These are phyloP conservation scores for Holcopasites calliopsidis DNA, from an alignment of 1,140 invertebrate genomes.

Conservation along the genomic window DNA sequence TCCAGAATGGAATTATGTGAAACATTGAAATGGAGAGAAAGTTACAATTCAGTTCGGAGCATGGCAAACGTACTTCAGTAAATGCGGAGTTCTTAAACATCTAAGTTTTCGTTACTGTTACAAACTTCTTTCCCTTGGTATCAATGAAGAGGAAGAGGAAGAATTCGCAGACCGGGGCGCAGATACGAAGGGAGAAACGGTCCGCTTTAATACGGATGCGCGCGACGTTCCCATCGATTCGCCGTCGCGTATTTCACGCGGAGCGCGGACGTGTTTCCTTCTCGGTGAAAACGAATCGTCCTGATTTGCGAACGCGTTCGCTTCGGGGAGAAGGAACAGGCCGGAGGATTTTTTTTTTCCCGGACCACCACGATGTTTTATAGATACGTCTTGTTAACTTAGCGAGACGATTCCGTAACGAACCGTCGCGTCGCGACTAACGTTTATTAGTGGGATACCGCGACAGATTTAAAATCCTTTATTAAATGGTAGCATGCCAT, in stretches of 20 bases:
- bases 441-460: not conserved
- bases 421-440: not conserved
- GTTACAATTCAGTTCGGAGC: too few relatives aligned
- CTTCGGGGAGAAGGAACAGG: conserved; percentile 2
- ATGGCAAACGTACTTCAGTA: too few relatives aligned
- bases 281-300: conserved; percentile 51
- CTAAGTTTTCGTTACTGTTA: too few relatives aligned
- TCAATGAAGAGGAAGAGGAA: too few relatives aligned
- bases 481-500: not conserved
- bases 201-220: conserved; percentile 68
- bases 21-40: too few relatives aligned
- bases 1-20: too few relatives aligned
- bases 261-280: conserved; percentile 53
- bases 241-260: conserved; percentile 64
- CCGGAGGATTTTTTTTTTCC: conserved; percentile 17
- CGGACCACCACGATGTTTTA: not conserved
- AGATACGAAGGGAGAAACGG: conserved; percentile 49
- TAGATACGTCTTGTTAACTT: conserved; percentile 16
- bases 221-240: conserved; percentile 74
- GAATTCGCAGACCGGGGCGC: conserved; percentile 19
- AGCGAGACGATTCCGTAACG: conserved; percentile 20
- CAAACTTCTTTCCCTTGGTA: too few relatives aligned
- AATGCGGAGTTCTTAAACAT: too few relatives aligned
- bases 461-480: conserved; percentile 3
- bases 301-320: conserved; percentile 29